A percentile compares a stretch with the other conserved stretches of the same genome.
Conservation (phyloP, 2,888 invertebrate species). For the Tubulanus polymorphus region DNA sequence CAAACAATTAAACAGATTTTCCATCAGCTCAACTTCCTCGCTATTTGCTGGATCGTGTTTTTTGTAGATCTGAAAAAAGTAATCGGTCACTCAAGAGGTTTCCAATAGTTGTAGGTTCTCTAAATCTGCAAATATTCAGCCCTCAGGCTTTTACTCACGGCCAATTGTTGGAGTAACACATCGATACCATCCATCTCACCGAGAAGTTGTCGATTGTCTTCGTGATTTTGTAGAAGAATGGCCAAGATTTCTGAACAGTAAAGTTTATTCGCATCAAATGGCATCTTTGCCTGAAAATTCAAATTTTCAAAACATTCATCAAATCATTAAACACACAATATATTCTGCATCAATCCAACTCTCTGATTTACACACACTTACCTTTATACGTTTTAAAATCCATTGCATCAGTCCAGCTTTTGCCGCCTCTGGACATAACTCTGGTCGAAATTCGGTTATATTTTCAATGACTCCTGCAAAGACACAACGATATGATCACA, state of each 20-base stretch:
- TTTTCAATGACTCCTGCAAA: conserved; percentile 84
- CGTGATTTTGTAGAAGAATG: conserved; percentile 84
- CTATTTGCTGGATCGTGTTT: conserved; percentile 84
- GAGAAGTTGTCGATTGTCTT: conserved; percentile 58
- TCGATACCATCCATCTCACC: conserved; percentile 97
- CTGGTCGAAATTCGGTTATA: conserved; percentile 82
- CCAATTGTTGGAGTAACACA: conserved; percentile 87
- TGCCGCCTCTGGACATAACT: conserved; percentile 77
- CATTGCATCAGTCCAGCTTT: conserved; percentile 88
- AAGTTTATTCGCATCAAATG: conserved; percentile 91
- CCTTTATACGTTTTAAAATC: conserved; percentile 80
- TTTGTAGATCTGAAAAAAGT: conserved; percentile 74
- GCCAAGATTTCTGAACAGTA: conserved; percentile 95
- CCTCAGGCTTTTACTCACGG: conserved; percentile 65
- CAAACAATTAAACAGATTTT: conserved; percentile 92
- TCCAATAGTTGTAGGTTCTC: no score
- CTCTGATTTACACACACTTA: conserved; percentile 62
- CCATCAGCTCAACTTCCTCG: conserved; percentile 98
- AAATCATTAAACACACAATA: conserved; percentile 89
- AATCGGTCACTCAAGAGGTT: no score
- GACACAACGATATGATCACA: no score
- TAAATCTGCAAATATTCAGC: no score
- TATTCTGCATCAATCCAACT: conserved; percentile 92
- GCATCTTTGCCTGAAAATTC: conserved; percentile 67
- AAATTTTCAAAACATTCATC: no score